Conservation (phyloP, 64 coral and sea anemone genomes). For the Catalaphyllia jardinei region DNA sequence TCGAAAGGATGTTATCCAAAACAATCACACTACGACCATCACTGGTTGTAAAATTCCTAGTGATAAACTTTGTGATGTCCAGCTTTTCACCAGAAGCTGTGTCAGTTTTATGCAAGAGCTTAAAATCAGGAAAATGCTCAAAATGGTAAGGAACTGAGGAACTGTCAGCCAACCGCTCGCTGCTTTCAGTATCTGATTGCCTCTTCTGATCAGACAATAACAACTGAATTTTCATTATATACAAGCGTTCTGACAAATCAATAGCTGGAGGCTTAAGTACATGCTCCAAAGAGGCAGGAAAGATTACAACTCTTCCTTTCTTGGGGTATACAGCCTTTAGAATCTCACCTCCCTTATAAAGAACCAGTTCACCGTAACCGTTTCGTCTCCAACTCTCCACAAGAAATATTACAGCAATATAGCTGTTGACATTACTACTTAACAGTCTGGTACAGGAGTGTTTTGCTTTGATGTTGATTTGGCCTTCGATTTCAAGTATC, state of each 20-base stretch:
- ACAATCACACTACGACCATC: constrained; percentile 66
- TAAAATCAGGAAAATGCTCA: not conserved
- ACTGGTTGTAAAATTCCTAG: constrained; percentile 44
- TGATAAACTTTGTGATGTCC: constrained; percentile 56
- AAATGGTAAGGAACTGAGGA: not conserved
- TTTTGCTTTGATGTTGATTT: constrained; percentile 15
- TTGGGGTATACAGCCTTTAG: constrained; percentile 71
- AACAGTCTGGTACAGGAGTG: constrained; percentile 14
- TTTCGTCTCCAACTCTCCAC: constrained; percentile 57
- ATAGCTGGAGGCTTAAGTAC: constrained; percentile 62
- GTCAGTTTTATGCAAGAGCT: constrained; percentile 13
- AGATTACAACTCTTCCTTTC: constrained; percentile 56
- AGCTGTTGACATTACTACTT: not conserved
- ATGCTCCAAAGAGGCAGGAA: constrained; percentile 46
- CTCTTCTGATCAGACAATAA: not conserved
- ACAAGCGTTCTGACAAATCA: constrained; percentile 26
- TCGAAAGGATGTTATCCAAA: constrained; percentile 62
- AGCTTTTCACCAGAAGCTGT: not conserved
- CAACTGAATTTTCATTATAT: constrained; percentile 38
- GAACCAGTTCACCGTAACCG: constrained; percentile 66
- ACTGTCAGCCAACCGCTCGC: not conserved
- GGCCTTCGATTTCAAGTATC: not conserved
- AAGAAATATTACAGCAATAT: constrained; percentile 59
- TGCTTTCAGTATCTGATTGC: not conserved
- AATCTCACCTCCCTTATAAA: constrained; percentile 77